These are phyloP conservation scores for Sesamia inferens DNA, from an alignment of 2,888 invertebrate species.

Conservation along the genomic window DNA sequence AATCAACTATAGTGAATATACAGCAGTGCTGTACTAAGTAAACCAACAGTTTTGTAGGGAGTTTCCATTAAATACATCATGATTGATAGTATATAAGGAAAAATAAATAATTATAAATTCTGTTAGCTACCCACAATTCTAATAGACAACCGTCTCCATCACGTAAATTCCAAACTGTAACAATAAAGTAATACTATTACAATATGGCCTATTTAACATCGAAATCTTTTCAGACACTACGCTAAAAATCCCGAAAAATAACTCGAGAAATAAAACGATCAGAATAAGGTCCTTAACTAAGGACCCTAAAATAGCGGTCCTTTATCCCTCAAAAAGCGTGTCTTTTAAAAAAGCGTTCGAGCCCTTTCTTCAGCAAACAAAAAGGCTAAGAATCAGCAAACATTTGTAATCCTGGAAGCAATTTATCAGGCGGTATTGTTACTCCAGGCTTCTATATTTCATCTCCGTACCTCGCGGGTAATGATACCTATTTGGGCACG, in stretches of 20 bases:
- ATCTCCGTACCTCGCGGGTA: slow-evolving; percentile 64
- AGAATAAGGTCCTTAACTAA: slow-evolving; percentile 49
- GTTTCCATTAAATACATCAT: too few relatives aligned
- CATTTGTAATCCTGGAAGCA: slow-evolving; percentile 70
- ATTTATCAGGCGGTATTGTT: slow-evolving; percentile 74
- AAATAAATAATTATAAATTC: too few relatives aligned
- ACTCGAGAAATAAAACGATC: slow-evolving; percentile 44
- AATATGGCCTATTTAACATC: background rate
- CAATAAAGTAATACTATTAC: background rate
- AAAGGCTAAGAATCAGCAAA: slow-evolving; percentile 69
- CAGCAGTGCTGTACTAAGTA: too few relatives aligned
- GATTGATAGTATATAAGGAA: too few relatives aligned
- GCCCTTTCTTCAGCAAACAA: slow-evolving; percentile 62
- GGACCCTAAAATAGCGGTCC: slow-evolving; percentile 46
- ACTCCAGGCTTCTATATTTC: slow-evolving; percentile 68
- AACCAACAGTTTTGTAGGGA: too few relatives aligned
- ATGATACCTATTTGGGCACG: slow-evolving; percentile 68
- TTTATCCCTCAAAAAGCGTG: slow-evolving; percentile 51
- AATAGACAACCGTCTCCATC: too few relatives aligned
- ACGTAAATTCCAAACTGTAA: background rate
- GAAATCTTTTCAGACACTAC: background rate
- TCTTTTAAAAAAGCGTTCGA: slow-evolving; percentile 53
- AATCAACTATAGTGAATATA: too few relatives aligned
- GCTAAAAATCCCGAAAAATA: slow-evolving; percentile 25
- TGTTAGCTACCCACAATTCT: too few relatives aligned